Evolutionary conservation across 2,888 invertebrate species (phyloP).

Genomic region (Tipula unca): DNA sequence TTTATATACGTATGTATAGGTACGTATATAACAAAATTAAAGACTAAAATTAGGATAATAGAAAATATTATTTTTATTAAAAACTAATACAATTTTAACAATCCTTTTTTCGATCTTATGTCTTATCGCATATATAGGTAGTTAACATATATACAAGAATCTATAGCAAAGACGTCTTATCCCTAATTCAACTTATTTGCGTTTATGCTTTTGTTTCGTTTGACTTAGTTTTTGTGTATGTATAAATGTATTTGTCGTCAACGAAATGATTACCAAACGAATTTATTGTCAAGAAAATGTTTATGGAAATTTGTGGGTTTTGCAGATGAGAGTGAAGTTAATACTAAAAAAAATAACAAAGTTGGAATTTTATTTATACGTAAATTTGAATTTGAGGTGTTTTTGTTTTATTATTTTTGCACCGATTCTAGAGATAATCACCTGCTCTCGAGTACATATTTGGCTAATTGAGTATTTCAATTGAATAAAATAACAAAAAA

Average conservation of each 20-base stretch:
- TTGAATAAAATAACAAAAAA: too few relatives aligned
- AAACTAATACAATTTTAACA: background rate
- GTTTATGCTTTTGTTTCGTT: background rate
- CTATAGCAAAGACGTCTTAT: background rate
- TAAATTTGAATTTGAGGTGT: too few relatives aligned
- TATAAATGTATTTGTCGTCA: background rate
- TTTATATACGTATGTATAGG: too few relatives aligned
- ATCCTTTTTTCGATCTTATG: background rate
- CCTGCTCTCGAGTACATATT: too few relatives aligned
- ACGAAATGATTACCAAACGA: background rate
- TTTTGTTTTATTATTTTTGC: too few relatives aligned
- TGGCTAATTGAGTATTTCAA: too few relatives aligned
- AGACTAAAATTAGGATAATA: background rate
- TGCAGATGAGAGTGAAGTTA: too few relatives aligned
- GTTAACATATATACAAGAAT: too few relatives aligned
- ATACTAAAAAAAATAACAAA: too few relatives aligned
- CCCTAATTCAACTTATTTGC: background rate
- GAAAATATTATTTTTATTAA: background rate
- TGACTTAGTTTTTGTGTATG: background rate
- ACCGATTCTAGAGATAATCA: too few relatives aligned
- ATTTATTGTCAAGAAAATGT: background rate
- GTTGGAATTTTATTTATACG: too few relatives aligned
- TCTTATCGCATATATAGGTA: background rate
- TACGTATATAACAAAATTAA: background rate
- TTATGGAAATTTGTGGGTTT: background rate